A percentile compares a stretch with the other conserved stretches of the same genome.
Evolutionary conservation across 2,888 invertebrate species (phyloP).

Genomic region (Beris morrisii): DNA sequence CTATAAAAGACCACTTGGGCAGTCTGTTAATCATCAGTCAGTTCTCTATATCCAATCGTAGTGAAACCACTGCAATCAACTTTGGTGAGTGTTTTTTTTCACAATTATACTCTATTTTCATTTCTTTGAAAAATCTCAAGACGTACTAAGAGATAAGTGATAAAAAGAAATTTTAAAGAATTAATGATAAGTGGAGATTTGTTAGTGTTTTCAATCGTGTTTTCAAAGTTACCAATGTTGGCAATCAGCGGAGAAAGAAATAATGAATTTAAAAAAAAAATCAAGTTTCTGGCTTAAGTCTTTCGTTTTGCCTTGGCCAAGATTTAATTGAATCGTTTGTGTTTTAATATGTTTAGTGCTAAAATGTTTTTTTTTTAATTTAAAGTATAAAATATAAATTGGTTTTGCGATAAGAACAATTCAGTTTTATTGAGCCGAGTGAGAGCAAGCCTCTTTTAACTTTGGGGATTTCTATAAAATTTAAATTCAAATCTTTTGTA

Average conservation of each 20-base stretch:
- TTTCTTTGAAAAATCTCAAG: background rate
- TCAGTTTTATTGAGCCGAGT: background rate
- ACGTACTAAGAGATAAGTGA: background rate
- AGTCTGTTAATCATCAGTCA: constrained; percentile 19
- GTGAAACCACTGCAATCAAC: constrained; percentile 18
- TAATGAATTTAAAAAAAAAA: background rate
- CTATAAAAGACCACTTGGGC: constrained; percentile 23
- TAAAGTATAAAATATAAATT: background rate
- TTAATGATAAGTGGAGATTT: constrained; percentile 1
- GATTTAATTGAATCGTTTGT: too few species aligned
- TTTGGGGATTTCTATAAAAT: too few species aligned
- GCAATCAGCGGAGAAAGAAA: background rate
- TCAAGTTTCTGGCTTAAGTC: constrained; percentile 22
- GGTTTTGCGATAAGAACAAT: background rate
- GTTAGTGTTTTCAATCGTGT: background rate
- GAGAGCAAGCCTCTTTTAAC: background rate
- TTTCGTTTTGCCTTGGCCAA: constrained; percentile 8
- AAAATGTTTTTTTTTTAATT: too few species aligned
- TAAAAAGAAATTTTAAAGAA: background rate
- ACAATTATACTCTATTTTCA: background rate
- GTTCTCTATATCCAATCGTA: constrained; percentile 18
- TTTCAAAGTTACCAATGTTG: too few species aligned
- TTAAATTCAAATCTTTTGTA: too few species aligned
- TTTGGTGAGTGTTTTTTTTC: background rate
- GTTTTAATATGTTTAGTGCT: too few species aligned